phyloP scores from a whole-genome alignment of 1,140 invertebrate genomes.

The Lepidurus arcticus region DNA sequence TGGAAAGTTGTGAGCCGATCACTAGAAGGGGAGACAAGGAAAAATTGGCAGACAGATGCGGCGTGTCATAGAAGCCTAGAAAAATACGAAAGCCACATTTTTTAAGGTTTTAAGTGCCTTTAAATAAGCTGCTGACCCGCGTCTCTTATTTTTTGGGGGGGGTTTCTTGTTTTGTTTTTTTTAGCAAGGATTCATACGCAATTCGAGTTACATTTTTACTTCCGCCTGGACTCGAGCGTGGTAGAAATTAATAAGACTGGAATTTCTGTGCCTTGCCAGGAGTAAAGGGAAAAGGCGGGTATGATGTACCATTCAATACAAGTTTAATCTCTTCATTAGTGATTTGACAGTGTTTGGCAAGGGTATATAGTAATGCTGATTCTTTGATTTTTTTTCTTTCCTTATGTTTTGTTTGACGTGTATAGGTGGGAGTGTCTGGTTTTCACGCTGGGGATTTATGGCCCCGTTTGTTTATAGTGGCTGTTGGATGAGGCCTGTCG shows the following conservation, averaged over 20 bases:
- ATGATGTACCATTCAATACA: neutral
- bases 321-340: neutral
- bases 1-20: neutral
- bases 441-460: neutral
- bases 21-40: neutral
- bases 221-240: no score
- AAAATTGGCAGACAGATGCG: neutral
- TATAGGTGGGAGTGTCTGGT: neutral
- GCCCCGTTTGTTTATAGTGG: neutral
- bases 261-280: neutral
- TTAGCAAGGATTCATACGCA: no score
- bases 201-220: no score
- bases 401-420: neutral
- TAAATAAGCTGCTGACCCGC: neutral
- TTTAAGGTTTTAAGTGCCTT: neutral
- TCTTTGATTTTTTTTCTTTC: neutral
- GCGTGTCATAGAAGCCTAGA: neutral
- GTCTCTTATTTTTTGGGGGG: no score
- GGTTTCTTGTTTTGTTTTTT: no score
- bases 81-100: neutral
- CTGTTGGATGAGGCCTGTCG: neutral
- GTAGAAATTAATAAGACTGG: neutral
- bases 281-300: neutral
- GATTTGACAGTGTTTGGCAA: constrained; percentile 1
- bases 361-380: neutral